phyloP scores from a whole-genome alignment of 2,797 vertebrate species.

The Pangasius krempfi region DNA sequence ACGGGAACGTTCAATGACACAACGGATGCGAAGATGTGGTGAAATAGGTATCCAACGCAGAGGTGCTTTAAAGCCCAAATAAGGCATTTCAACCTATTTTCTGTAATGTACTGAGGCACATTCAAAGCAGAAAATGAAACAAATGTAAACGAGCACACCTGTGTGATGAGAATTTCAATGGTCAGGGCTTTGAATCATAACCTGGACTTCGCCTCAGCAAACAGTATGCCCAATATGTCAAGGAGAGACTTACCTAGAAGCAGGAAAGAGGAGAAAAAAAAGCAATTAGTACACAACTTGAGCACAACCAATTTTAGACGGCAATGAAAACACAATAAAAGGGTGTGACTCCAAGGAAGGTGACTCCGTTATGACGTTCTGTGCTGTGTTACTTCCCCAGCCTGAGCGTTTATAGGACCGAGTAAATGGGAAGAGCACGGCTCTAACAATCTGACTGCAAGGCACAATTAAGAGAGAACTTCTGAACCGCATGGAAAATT shows the following conservation, averaged over 20 bases:
- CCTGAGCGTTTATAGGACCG: conserved; percentile 36
- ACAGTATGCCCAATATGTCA: conserved; percentile 63
- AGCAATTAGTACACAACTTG: conserved; percentile 47
- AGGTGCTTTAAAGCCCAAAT: conserved; percentile 11
- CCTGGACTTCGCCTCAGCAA: conserved; percentile 26
- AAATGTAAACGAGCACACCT: conserved; percentile 48
- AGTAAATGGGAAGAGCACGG: conserved; percentile 22
- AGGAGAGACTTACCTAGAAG: conserved; percentile 78
- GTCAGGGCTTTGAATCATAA: conserved; percentile 16
- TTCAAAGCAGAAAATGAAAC: conserved; percentile 31
- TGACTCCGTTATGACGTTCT: conserved; percentile 55
- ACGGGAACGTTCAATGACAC: conserved; percentile 42
- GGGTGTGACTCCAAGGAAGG: conserved; percentile 52
- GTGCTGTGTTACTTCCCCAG: conserved; percentile 29
- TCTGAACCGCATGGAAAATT: conserved; percentile 59
- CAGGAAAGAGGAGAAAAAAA: conserved; percentile 26
- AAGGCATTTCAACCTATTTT: conserved; percentile 27
- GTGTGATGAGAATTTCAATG: conserved; percentile 24
- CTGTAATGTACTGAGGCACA: neutral
- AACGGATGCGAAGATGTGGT: conserved; percentile 29
- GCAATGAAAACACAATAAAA: conserved; percentile 56
- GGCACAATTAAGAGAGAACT: conserved; percentile 65
- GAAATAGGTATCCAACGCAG: conserved; percentile 32
- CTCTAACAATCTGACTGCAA: conserved; percentile 55
- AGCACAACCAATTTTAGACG: conserved; percentile 36